Evolutionary conservation across 2,888 invertebrate genomes (phyloP).

Genomic region (Mactromeris polynyma): DNA sequence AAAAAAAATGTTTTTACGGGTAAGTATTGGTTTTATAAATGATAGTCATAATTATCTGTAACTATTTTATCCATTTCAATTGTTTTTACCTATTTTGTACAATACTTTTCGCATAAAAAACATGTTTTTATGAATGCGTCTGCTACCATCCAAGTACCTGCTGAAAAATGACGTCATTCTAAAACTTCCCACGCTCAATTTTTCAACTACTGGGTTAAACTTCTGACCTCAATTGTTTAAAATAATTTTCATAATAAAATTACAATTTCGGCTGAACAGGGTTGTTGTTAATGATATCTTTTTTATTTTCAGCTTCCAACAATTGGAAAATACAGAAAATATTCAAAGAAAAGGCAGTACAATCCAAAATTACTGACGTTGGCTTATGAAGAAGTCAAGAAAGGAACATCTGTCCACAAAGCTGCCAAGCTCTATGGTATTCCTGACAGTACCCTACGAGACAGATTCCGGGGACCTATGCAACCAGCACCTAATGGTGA

Average conservation of each 20-base stretch:
- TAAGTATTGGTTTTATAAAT: no score
- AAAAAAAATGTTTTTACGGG: no score
- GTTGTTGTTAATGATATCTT: background rate
- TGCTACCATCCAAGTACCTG: no score
- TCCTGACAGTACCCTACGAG: constrained; percentile 60
- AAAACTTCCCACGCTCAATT: no score
- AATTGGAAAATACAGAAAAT: constrained; percentile 10
- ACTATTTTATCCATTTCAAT: no score
- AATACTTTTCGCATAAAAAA: no score
- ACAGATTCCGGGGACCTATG: constrained; percentile 42
- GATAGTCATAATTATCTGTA: no score
- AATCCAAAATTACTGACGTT: constrained; percentile 29
- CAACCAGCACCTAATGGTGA: constrained; percentile 24
- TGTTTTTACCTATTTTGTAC: no score
- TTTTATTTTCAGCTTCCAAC: constrained; percentile 35
- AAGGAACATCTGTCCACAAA: constrained; percentile 43
- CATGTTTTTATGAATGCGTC: no score
- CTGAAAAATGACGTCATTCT: no score
- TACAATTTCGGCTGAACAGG: background rate
- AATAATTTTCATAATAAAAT: background rate
- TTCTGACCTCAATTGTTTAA: background rate
- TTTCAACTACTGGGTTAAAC: constrained; percentile 38
- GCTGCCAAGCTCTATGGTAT: constrained; percentile 50
- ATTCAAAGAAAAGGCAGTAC: constrained; percentile 48
- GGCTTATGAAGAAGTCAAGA: constrained; percentile 47